Conservation (phyloP, 2,113 vertebrate species). For the Mesitornis unicolor region DNA sequence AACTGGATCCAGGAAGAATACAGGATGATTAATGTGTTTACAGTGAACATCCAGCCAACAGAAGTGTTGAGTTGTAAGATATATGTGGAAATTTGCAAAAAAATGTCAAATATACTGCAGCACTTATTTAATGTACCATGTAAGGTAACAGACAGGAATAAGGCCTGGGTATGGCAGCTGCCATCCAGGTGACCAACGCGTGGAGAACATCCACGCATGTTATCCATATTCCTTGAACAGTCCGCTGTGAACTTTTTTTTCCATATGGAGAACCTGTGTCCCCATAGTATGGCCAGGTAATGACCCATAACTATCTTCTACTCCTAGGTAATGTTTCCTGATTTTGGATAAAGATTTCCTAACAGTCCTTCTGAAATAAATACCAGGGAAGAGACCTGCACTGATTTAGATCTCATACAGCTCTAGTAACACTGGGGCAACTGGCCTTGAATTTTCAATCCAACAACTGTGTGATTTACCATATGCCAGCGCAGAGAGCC, state of each 20-base stretch:
- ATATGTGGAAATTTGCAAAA: background rate
- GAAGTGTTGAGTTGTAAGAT: background rate
- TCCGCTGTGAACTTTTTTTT: background rate
- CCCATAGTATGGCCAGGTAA: rapidly evolving
- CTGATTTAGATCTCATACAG: background rate
- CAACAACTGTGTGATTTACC: background rate
- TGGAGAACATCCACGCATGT: rapidly evolving
- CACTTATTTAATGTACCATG: background rate
- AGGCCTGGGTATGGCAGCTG: background rate
- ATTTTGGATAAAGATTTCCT: background rate
- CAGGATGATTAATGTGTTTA: conserved; percentile 64
- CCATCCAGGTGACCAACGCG: background rate
- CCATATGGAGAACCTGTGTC: rapidly evolving
- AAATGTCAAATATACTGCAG: background rate
- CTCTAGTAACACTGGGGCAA: background rate
- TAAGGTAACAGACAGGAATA: background rate
- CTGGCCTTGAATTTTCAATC: background rate
- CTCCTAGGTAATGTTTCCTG: background rate
- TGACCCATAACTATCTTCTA: rapidly evolving
- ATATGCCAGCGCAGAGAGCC: background rate
- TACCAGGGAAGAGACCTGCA: background rate
- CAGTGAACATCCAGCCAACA: conserved; percentile 20
- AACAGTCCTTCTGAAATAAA: background rate
- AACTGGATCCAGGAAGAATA: background rate
- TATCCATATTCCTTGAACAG: background rate